Base-by-base conservation (phyloP, 2,888 invertebrate genomes). In the Trisateles emortualis region DNA sequence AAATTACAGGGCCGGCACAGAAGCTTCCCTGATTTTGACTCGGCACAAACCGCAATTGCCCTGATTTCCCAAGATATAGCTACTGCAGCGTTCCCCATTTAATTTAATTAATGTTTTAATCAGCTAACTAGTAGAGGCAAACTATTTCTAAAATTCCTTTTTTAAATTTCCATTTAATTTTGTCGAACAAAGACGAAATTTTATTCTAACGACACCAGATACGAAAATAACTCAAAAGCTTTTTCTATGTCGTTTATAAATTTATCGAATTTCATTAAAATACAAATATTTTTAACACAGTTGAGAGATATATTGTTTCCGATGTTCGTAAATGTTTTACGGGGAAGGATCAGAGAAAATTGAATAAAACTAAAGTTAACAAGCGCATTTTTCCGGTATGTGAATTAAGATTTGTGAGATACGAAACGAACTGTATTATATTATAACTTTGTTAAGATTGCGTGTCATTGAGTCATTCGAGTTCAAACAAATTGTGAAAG, bases 31-130 rank as follows among this genome's bases (percentile, higher is more conserved):
- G 55, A 64, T 69, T 68, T 61, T 59, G 47, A 60, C 53, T 46
- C 56, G 58, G 56, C 58, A 52, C 60, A 67, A 74, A 70, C 76
- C 67, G 65, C 73, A 70, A 70, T 64, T 72, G 66, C 52, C 68
- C 64, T 81, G 88, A 89, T 88, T 87, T 85, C 84, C 86, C 86
- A 84, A 87, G 89, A 85, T 84, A 82, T 81, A 76, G 48, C 52
- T 71, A 64, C 60, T 64, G 56, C 58, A 63, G 64, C 58, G 64
- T 65, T 68, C 57, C 64, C 70, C 74, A 72, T 75, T 79, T 87
- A 85, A 89, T 90, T 87, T 76, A 88, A 86, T 91, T 87, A 89
- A 87, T 79, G 81, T 79, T 82, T 87, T 84, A 87, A 89, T 86
- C 81, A 87, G 79, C 79, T 84, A 88, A 88, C 83, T 84, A 83